Percentiles rank a stretch among this genome's conserved stretches.
phyloP scores from a whole-genome alignment of 1,140 invertebrate species.

The Philaenus spumarius region DNA sequence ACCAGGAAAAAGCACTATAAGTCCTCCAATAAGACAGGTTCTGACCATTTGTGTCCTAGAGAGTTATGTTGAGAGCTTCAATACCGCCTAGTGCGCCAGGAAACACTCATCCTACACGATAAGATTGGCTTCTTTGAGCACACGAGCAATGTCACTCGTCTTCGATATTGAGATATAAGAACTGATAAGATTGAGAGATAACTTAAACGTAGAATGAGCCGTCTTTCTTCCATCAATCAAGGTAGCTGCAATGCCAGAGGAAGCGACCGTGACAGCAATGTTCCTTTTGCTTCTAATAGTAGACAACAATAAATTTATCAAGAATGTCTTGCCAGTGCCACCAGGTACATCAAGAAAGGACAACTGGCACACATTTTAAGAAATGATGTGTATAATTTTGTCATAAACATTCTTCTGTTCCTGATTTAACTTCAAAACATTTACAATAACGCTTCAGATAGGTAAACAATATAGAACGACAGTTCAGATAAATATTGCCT shows the following conservation, averaged over 20 bases:
- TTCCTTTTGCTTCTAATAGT: conserved; percentile 25
- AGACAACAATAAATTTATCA: conserved; percentile 32
- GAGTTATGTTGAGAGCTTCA: no score
- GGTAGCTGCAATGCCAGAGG: conserved; percentile 39
- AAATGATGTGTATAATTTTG: no score
- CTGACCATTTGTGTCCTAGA: no score
- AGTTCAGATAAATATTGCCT: no score
- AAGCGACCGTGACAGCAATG: conserved; percentile 37
- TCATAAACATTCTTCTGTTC: no score
- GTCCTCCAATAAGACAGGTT: conserved; percentile 30
- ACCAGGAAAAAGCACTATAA: conserved; percentile 30
- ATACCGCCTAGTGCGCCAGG: conserved; percentile 32
- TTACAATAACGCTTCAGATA: no score
- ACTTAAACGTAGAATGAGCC: conserved; percentile 36
- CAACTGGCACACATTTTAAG: not conserved
- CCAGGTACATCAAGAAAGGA: conserved; percentile 30
- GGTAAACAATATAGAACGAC: no score
- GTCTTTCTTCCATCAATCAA: no score
- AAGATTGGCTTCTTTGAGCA: conserved; percentile 24
- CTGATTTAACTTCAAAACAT: no score
- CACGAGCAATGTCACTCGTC: conserved; percentile 21
- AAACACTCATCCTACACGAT: conserved; percentile 31
- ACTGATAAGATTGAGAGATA: conserved; percentile 31
- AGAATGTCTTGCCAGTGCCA: conserved; percentile 38
- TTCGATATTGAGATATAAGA: conserved; percentile 26